Evolutionary conservation across 2,797 vertebrate species (phyloP).

Genomic region (Dendrocincla fuliginosa): DNA sequence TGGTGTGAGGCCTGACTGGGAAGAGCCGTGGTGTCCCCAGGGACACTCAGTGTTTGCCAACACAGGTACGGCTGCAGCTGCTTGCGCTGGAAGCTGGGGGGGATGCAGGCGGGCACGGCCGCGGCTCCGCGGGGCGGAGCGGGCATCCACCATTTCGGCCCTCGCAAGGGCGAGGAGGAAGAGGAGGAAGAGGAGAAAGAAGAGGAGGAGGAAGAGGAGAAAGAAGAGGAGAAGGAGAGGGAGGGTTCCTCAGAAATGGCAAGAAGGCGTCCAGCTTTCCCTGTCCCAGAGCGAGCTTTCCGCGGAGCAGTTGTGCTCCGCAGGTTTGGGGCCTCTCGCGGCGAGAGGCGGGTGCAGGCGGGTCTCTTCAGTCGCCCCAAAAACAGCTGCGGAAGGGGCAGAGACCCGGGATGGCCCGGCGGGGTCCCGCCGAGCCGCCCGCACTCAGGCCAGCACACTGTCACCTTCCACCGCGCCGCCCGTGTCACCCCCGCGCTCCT

Average conservation of each 20-base stretch:
- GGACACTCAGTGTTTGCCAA: slow-evolving; percentile 52
- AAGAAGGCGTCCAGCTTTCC: slow-evolving; percentile 52
- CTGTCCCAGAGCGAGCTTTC: slow-evolving; percentile 52
- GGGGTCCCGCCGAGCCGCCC: background rate
- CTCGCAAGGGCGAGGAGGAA: background rate
- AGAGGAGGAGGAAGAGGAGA: background rate
- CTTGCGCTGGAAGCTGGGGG: background rate
- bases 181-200: background rate
- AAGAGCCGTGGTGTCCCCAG: slow-evolving; percentile 60
- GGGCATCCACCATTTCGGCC: slow-evolving; percentile 5
- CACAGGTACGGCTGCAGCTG: slow-evolving; percentile 71
- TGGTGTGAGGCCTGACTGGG: slow-evolving; percentile 44
- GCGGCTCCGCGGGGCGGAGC: background rate
- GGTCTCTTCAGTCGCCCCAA: background rate
- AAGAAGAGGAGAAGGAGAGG: background rate
- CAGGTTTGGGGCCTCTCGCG: slow-evolving; percentile 25
- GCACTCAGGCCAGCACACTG: background rate
- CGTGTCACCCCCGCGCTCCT: background rate
- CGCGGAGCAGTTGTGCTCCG: slow-evolving; percentile 29
- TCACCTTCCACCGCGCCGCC: background rate
- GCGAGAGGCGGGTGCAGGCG: slow-evolving; percentile 28
- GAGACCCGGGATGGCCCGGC: background rate
- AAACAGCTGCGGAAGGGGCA: slow-evolving; percentile 60
- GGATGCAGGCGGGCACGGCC: background rate
- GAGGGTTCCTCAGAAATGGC: background rate